Evolutionary conservation across 2,113 vertebrate genomes (phyloP), one percentile per base, ranked within the genome.

Genomic region (Alethe castanea): DNA sequence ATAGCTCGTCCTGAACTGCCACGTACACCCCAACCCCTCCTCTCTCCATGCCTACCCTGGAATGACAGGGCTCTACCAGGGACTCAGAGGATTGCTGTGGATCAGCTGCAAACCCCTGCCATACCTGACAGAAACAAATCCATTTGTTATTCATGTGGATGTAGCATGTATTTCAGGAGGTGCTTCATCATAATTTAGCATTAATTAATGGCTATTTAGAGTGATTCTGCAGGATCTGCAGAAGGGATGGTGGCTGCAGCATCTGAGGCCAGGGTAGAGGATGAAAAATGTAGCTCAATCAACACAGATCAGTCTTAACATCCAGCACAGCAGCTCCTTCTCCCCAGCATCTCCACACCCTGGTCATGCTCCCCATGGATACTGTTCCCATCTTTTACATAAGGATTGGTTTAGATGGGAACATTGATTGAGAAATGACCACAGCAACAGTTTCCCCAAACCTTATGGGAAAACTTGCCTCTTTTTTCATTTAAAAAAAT

Each of bases 201-300:
- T 94, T 90, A 90, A 87, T 96, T 97, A 97, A 97, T 79, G 82
- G 78, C 90, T 95, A 92, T 91, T 97, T 96, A 91, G 94, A 96
- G 87, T 62, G 70, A 91, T 94, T 79, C 91, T 95, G 94, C 91
- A 96, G 96, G 91, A 95, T 59, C 95, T 95, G 61, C 26, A 74
- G 76, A 70, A 88, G 74, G 33, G 71, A 61, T 90, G 94, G 56
- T 86, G 84, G 73, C 85, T 76, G 40, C 54, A 60, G 95, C 89
- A 86, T 95, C 78, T 56, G 29, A 92, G 64, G 65, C 76, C 24
- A 33, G 69, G 56, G 14, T 8, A 26, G 45, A 83, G 40, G 19
- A 67, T 8, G 44, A 53, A 52, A 92, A 80, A 77, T 22, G 44
- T 5, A 11, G 25, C 14, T 86, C 73, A 66, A 11, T 36, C 44